Evolutionary conservation across 2,888 invertebrate species (phyloP).

Genomic region (Norana najaformis): DNA sequence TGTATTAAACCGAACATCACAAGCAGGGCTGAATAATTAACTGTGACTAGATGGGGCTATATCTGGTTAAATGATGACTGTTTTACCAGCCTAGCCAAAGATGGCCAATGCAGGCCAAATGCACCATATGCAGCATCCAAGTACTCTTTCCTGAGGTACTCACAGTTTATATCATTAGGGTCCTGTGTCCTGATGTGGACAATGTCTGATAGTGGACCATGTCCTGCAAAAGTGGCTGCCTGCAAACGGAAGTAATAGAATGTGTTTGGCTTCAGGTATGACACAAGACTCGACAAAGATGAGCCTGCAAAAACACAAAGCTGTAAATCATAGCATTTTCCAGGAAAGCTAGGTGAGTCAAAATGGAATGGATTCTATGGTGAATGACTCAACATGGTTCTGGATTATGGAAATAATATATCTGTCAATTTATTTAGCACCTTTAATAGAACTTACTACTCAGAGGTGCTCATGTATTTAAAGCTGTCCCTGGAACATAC

Average conservation of each 20-base stretch:
- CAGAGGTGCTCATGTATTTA: not conserved
- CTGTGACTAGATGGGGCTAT: not conserved
- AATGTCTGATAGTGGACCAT: constrained; percentile 19
- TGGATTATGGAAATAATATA: not conserved
- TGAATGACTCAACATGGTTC: not conserved
- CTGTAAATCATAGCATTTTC: not conserved
- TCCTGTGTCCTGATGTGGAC: constrained; percentile 21
- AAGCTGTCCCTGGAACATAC: too few relatives aligned
- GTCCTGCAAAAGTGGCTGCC: constrained; percentile 23
- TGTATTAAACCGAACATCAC: not conserved
- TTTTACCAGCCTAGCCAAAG: too few relatives aligned
- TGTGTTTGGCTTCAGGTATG: constrained; percentile 22
- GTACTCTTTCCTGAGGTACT: not conserved
- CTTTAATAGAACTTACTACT: not conserved
- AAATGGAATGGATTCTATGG: not conserved
- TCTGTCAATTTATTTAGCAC: not conserved
- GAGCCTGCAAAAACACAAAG: not conserved
- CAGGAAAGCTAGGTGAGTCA: not conserved
- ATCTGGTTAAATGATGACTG: too few relatives aligned
- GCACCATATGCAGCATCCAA: not conserved
- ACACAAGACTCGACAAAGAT: constrained; percentile 13
- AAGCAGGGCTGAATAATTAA: not conserved
- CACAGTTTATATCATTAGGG: not conserved
- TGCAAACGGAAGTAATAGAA: constrained; percentile 29
- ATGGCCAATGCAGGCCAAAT: not conserved